Percentiles rank a stretch among this genome's conserved stretches.
Conservation (phyloP, 2,888 invertebrate genomes). For the Eudasyphora cyanicolor region DNA sequence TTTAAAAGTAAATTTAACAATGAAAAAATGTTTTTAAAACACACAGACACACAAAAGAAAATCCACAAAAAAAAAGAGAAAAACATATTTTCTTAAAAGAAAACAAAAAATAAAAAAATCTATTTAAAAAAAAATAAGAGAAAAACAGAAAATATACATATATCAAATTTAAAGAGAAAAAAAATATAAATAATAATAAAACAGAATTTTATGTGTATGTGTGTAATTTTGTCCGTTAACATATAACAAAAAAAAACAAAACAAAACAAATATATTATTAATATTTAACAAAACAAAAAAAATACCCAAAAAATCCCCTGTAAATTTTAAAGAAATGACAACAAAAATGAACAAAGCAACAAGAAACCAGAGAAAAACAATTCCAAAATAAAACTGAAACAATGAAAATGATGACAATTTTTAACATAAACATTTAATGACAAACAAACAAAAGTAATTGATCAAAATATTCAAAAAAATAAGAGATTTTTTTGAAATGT, state of each 20-base stretch:
- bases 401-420: conserved; percentile 66
- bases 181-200: conserved; percentile 64
- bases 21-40: conserved; percentile 31
- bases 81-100: conserved; percentile 27
- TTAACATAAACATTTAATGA: conserved; percentile 66
- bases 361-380: conserved; percentile 38
- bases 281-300: background rate
- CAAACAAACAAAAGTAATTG: conserved; percentile 50
- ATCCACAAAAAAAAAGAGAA: background rate
- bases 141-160: conserved; percentile 16
- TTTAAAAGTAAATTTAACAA: conserved; percentile 6
- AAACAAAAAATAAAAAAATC: background rate
- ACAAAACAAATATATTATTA: background rate
- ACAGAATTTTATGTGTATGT: conserved; percentile 70
- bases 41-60: no score
- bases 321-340: conserved; percentile 74
- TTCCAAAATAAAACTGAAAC: conserved; percentile 65
- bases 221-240: conserved; percentile 76
- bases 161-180: conserved; percentile 31
- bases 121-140: background rate
- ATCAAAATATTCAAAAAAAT: conserved; percentile 50
- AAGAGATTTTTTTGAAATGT: conserved; percentile 46
- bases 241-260: conserved; percentile 31
- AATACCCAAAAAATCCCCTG: conserved; percentile 39
- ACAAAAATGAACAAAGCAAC: conserved; percentile 45